Percentiles rank a stretch among this genome's conserved stretches.
Conservation (phyloP, 64 coral and sea anemone genomes). For the Astreopora myriophthalma region DNA sequence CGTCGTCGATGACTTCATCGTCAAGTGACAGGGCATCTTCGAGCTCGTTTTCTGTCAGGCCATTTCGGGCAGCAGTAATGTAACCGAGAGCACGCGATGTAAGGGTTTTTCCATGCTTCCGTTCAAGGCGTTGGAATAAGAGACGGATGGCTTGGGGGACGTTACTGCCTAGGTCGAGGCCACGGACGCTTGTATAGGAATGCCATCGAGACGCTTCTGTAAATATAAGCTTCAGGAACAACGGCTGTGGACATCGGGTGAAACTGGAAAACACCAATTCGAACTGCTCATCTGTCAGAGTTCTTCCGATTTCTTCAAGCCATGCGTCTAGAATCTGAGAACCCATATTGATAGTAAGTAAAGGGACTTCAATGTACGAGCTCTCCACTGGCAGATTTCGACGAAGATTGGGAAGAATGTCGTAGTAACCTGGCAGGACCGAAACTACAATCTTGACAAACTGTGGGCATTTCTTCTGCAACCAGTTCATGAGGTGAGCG, state of each 20-base stretch:
- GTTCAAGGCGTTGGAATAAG: constrained; percentile 81
- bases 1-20: constrained; percentile 93
- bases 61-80: constrained; percentile 77
- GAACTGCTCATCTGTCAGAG: constrained; percentile 59
- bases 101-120: constrained; percentile 78
- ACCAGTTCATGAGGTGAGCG: constrained; percentile 95
- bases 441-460: constrained; percentile 83
- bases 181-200: constrained; percentile 78
- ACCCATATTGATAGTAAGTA: constrained; percentile 68
- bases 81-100: constrained; percentile 76
- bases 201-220: constrained; percentile 83
- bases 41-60: constrained; percentile 86
- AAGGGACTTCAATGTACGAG: constrained; percentile 73
- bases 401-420: constrained; percentile 76
- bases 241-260: constrained; percentile 73
- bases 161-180: constrained; percentile 66
- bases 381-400: constrained; percentile 66
- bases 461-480: constrained; percentile 54
- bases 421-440: constrained; percentile 76
- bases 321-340: constrained; percentile 78
- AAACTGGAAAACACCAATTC: constrained; percentile 62
- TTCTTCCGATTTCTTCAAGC: constrained; percentile 70
- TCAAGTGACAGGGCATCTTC: constrained; percentile 88
- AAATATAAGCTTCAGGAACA: constrained; percentile 87
- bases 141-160: constrained; percentile 79